These are phyloP conservation scores for Pinctada fucata DNA, from an alignment of 2,888 invertebrate genomes.

Conservation along the genomic window DNA sequence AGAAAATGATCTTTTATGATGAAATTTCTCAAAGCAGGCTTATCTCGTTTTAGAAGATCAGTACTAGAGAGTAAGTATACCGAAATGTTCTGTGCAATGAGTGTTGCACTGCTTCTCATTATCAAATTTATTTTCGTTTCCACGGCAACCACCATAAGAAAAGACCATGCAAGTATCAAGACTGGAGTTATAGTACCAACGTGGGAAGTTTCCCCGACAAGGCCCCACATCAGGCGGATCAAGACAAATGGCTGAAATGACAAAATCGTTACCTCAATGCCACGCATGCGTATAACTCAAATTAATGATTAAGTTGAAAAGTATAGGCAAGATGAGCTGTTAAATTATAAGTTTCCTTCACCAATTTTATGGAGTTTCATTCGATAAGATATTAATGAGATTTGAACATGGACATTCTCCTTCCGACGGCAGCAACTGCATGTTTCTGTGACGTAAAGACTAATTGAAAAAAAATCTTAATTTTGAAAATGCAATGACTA, in stretches of 20 bases:
- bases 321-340: too few relatives aligned
- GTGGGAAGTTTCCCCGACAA: conserved; percentile 90
- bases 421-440: too few relatives aligned
- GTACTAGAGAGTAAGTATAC: conserved; percentile 46
- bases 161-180: conserved; percentile 88
- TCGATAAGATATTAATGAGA: neutral
- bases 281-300: conserved; percentile 4
- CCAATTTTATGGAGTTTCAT: conserved; percentile 1
- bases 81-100: conserved; percentile 73
- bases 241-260: conserved; percentile 65
- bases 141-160: conserved; percentile 91
- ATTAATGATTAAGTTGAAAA: too few relatives aligned
- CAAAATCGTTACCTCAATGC: conserved; percentile 10
- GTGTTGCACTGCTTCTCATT: conserved; percentile 76
- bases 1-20: too few relatives aligned
- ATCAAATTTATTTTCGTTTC: conserved; percentile 91
- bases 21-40: too few relatives aligned
- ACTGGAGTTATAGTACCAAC: conserved; percentile 90
- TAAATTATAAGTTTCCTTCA: conserved; percentile 11
- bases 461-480: too few relatives aligned
- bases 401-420: too few relatives aligned
- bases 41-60: too few relatives aligned
- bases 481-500: too few relatives aligned
- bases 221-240: conserved; percentile 86
- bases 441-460: too few relatives aligned